These are phyloP conservation scores for Crocidura indochinensis DNA, from an alignment of 2,797 vertebrate species.

Conservation along the genomic window DNA sequence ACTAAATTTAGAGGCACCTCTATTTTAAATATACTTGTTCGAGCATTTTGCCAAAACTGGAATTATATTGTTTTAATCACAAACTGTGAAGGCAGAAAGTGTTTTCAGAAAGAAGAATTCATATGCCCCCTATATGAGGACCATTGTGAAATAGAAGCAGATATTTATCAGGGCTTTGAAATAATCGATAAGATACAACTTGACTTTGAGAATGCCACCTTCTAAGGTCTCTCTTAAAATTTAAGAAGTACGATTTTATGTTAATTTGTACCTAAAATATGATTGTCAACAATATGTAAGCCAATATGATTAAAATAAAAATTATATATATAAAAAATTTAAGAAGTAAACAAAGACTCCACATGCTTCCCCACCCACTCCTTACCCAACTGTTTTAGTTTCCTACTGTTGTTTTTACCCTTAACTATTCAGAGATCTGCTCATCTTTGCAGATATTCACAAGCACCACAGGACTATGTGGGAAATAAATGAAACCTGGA, in stretches of 20 bases:
- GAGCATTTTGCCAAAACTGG: background rate
- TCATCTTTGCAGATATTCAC: slow-evolving; percentile 1
- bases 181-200: background rate
- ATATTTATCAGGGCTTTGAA: background rate
- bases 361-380: background rate
- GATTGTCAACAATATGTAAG: no score
- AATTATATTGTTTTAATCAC: background rate
- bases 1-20: background rate
- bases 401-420: slow-evolving; percentile 20
- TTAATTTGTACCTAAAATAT: no score
- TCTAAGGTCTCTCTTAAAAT: background rate
- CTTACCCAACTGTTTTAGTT: background rate
- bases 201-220: background rate
- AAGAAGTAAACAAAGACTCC: background rate
- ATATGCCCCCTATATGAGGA: background rate
- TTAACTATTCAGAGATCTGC: background rate
- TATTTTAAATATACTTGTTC: slow-evolving; percentile 49
- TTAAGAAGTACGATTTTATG: background rate
- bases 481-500: background rate
- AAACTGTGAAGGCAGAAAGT: background rate
- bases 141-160: background rate
- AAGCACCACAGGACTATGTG: background rate
- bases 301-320: no score
- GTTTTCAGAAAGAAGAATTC: background rate
- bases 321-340: no score